phyloP scores from a whole-genome alignment of 2,888 invertebrate genomes.

The Hermaeophaga mercurialis region DNA sequence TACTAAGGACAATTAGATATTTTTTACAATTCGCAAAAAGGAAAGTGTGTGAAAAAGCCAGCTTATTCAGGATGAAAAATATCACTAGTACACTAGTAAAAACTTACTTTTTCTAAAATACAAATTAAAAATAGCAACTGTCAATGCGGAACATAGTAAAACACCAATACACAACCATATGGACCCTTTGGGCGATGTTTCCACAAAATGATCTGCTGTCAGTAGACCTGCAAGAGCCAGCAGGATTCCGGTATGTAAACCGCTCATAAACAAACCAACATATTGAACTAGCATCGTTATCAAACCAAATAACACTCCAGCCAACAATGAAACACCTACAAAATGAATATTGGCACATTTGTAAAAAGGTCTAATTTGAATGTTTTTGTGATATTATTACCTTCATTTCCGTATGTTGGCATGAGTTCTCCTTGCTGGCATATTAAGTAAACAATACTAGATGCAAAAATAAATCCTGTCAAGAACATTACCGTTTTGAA shows the following conservation, averaged over 20 bases:
- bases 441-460: conserved; percentile 79
- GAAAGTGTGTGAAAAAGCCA: no score
- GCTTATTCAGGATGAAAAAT: no score
- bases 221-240: conserved; percentile 66
- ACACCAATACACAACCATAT: conserved; percentile 75
- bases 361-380: background rate
- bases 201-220: conserved; percentile 65
- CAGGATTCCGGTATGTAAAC: conserved; percentile 76
- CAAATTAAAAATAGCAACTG: conserved; percentile 73
- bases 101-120: conserved; percentile 75
- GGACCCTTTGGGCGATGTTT: conserved; percentile 58
- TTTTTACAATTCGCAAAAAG: no score
- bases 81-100: no score
- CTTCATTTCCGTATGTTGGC: conserved; percentile 76
- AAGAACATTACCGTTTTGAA: conserved; percentile 88
- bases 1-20: no score
- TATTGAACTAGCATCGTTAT: conserved; percentile 84
- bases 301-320: conserved; percentile 76
- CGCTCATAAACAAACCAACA: conserved; percentile 81
- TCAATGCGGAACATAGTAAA: conserved; percentile 69
- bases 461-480: conserved; percentile 85
- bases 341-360: background rate
- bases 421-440: conserved; percentile 81
- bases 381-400: no score
- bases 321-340: conserved; percentile 71